Evolutionary conservation across 2,113 vertebrate species (phyloP).

Genomic region (Sciurus niger): DNA sequence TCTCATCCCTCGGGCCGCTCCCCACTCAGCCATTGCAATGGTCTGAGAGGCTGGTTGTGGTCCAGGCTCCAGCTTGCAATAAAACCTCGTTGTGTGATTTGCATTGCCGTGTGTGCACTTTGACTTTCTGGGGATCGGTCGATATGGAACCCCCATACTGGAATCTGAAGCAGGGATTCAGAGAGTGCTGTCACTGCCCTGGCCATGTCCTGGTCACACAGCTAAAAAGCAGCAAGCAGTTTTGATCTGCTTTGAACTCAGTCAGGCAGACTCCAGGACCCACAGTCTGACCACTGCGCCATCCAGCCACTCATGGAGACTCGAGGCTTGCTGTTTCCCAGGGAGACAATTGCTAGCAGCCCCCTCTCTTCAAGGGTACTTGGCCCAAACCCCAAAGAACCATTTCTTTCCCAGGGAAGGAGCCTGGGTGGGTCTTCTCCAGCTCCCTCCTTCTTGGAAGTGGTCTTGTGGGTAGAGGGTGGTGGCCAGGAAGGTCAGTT

Average conservation of each 20-base stretch:
- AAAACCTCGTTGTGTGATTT: too few species aligned
- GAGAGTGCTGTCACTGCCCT: accelerated
- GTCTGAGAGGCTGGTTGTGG: too few species aligned
- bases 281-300: not conserved
- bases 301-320: not conserved
- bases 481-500: not conserved
- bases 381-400: not conserved
- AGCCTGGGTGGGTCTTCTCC: not conserved
- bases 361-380: too few species aligned
- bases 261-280: not conserved
- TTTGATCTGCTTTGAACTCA: accelerated
- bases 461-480: not conserved
- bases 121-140: too few species aligned
- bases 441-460: not conserved
- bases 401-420: not conserved
- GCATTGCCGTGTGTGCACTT: too few species aligned
- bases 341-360: not conserved
- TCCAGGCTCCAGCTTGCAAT: too few species aligned
- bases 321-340: not conserved
- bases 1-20: too few species aligned
- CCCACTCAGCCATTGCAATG: too few species aligned
- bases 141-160: not conserved
- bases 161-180: accelerated
- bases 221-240: too few species aligned
- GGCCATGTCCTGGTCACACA: not conserved